A percentile compares a stretch with the other conserved stretches of the same genome.
These are phyloP conservation scores for Phaethon lepturus DNA, from an alignment of 2,113 vertebrate species.

Conservation along the genomic window DNA sequence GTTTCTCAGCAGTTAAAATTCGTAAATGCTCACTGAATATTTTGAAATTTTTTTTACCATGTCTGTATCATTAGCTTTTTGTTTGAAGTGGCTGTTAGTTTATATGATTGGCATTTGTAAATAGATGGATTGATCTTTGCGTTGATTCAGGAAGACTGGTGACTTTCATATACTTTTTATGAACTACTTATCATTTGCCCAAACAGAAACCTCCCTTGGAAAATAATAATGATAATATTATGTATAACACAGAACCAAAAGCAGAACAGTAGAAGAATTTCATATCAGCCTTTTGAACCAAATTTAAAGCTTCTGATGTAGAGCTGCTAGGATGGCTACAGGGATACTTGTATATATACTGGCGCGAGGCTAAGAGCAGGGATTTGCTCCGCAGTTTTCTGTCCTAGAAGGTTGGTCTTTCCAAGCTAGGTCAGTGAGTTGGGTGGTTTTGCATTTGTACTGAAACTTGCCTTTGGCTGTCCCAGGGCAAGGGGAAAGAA, in stretches of 20 bases:
- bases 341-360: background rate
- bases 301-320: background rate
- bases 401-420: background rate
- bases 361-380: accelerated
- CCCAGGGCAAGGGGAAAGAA: background rate
- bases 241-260: background rate
- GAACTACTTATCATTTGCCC: background rate
- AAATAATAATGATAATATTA: background rate
- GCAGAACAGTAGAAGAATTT: background rate
- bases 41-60: background rate
- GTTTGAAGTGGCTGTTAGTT: background rate
- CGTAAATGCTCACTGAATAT: background rate
- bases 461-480: background rate
- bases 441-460: background rate
- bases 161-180: background rate
- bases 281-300: background rate
- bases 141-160: background rate
- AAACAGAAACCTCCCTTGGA: background rate
- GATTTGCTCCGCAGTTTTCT: background rate
- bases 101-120: background rate
- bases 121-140: background rate
- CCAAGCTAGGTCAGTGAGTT: background rate
- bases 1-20: background rate
- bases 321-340: background rate
- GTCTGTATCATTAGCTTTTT: background rate